Evolutionary conservation across 2,113 vertebrate species (phyloP).

Genomic region (human): DNA sequence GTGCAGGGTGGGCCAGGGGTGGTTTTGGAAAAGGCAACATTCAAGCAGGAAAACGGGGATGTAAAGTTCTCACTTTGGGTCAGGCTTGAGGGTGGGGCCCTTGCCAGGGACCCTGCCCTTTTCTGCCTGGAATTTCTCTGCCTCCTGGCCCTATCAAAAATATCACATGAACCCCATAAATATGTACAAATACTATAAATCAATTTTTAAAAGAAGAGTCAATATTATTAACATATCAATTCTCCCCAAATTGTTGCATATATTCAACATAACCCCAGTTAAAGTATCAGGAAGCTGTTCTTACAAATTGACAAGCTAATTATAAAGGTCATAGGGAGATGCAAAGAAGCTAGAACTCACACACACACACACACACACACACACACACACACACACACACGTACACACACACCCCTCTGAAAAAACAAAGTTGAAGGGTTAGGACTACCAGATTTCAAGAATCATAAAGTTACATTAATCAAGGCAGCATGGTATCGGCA

Average conservation of each 20-base stretch:
- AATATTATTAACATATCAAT: neutral
- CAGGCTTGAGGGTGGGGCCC: too few species aligned
- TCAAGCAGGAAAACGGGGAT: too few species aligned
- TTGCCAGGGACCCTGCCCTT: too few species aligned
- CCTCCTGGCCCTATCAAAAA: too few species aligned
- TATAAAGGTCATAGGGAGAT: conserved; percentile 4
- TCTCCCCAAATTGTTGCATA: neutral
- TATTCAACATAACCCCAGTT: neutral
- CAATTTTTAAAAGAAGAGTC: neutral
- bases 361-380: neutral
- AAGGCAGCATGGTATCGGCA: neutral
- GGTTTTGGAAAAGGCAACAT: too few species aligned
- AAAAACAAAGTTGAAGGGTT: neutral
- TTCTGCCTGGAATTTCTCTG: too few species aligned
- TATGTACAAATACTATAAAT: neutral
- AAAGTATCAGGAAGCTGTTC: neutral
- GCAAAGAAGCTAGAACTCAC: neutral
- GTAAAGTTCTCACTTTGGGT: too few species aligned
- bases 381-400: neutral
- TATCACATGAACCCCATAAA: neutral
- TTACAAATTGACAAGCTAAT: neutral
- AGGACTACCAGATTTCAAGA: neutral
- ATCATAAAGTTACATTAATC: neutral
- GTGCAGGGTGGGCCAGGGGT: too few species aligned
- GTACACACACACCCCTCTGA: neutral